phyloP scores from a whole-genome alignment of 2,888 invertebrate species.

The Latheticus oryzae region DNA sequence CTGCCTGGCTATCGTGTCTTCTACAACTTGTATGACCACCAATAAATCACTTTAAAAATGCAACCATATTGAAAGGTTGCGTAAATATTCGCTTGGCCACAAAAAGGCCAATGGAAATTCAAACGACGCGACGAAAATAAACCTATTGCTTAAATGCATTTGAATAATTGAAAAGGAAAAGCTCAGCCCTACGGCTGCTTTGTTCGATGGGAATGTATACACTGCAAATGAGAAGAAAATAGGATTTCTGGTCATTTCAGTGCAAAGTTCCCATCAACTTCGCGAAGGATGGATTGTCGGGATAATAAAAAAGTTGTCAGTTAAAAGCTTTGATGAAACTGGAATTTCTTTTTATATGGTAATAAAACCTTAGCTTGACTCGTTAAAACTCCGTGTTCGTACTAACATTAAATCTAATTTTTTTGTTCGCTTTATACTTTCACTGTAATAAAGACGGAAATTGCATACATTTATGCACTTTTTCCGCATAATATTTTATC shows the following conservation, averaged over 20 bases:
- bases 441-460: no score
- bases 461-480: no score
- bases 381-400: conserved; percentile 37
- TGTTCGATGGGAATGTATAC: conserved; percentile 17
- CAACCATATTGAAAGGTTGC: conserved; percentile 10
- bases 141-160: conserved; percentile 39
- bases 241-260: conserved; percentile 38
- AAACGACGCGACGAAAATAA: conserved; percentile 19
- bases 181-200: conserved; percentile 22
- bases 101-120: conserved; percentile 18
- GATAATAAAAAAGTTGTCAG: conserved; percentile 43
- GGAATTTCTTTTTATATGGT: conserved; percentile 41
- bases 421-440: no score
- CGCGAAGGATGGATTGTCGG: conserved; percentile 34
- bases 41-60: conserved; percentile 27
- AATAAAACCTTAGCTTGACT: conserved; percentile 38
- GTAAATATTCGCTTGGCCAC: conserved; percentile 6
- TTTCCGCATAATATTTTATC: no score
- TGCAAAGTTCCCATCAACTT: conserved; percentile 36
- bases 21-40: conserved; percentile 27
- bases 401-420: no score
- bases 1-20: conserved; percentile 12
- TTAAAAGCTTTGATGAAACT: conserved; percentile 41
- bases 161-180: conserved; percentile 40
- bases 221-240: conserved; percentile 40